Base-by-base conservation (phyloP, 2,113 vertebrate species). In the Tragelaphus imberbis region DNA sequence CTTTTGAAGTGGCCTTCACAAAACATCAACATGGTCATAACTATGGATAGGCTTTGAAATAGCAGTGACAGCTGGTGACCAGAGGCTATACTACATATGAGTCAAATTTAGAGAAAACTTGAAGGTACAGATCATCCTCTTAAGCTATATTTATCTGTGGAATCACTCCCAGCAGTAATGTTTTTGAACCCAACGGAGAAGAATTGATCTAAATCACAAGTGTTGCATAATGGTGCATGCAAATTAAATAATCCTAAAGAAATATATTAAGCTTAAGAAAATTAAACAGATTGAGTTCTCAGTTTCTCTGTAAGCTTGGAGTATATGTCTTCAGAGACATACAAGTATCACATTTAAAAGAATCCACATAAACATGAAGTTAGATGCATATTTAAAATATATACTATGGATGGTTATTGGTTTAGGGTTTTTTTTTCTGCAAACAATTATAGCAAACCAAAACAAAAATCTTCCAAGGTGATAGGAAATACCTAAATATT, bases 41-140 rank as follows among this genome's bases (percentile, higher is more conserved):
- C 75, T 49, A 25, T 30, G 51, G 49, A 51, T 15, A 56, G 56
- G 84, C 23, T 75, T 84, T 84, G 59, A 94, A 93, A 94, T 11
- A 94, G 49, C 36, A 86, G 13, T 68, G 56, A 84, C n/a, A 96
- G n/a, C 82, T 88, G 59, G 23, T 90, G 87, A 88, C 47, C 21
- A 80, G 44, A 75, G 36, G 25, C 55, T 58, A 11, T 88, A 84
- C 14, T 77, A 17, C 40, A 65, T 55, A 51, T 40, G 63, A 84
- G 8, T 91, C 92, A 89, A 96, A 28, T 91, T 94, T 93, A 51
- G 25, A 44, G 65, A 94, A 88, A 53, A 13, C 2, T 81, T 84
- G 36, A 92, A 90, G 51, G 51, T 61, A 44, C 21, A 96, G 56
- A 68, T 96, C 71, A 80, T 97, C 95, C 49, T 97, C 36, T 88